A percentile compares a stretch with the other conserved stretches of the same genome.
phyloP scores from a whole-genome alignment of 2,888 invertebrate species.

The Amphiduros pacificus region DNA sequence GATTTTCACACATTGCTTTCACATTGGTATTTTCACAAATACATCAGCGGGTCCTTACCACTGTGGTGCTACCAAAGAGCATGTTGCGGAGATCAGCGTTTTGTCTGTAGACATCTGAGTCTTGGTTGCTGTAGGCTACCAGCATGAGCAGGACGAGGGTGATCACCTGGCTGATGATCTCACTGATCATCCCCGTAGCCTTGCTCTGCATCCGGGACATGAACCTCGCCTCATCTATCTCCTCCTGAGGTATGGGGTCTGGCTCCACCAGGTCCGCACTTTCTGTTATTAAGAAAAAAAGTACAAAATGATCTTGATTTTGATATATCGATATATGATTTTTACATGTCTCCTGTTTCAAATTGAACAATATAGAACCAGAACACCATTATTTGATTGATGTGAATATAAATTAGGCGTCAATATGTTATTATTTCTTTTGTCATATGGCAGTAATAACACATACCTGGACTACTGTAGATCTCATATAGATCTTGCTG shows the following conservation, averaged over 20 bases:
- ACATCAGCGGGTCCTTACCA: too few species aligned
- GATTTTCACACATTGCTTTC: too few species aligned
- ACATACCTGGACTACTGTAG: constrained; percentile 1
- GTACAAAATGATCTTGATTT: too few species aligned
- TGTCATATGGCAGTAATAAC: too few species aligned
- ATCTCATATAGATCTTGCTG: not conserved
- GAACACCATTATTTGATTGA: too few species aligned
- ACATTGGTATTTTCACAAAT: too few species aligned
- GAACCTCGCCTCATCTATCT: not conserved
- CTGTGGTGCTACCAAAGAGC: too few species aligned
- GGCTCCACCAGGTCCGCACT: not conserved
- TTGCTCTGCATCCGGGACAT: not conserved
- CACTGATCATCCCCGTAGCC: not conserved
- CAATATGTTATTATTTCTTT: too few species aligned
- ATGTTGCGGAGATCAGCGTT: not conserved
- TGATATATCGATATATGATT: too few species aligned
- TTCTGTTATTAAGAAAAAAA: not conserved
- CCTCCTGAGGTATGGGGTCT: not conserved
- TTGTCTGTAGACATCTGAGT: constrained; percentile 1
- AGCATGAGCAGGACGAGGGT: not conserved
- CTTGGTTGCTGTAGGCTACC: not conserved
- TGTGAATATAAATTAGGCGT: too few species aligned
- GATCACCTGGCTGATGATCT: not conserved
- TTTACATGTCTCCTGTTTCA: too few species aligned
- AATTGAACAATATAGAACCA: too few species aligned